Evolutionary conservation across 1,140 invertebrate genomes (phyloP).

Genomic region (Globodera ellingtonae): DNA sequence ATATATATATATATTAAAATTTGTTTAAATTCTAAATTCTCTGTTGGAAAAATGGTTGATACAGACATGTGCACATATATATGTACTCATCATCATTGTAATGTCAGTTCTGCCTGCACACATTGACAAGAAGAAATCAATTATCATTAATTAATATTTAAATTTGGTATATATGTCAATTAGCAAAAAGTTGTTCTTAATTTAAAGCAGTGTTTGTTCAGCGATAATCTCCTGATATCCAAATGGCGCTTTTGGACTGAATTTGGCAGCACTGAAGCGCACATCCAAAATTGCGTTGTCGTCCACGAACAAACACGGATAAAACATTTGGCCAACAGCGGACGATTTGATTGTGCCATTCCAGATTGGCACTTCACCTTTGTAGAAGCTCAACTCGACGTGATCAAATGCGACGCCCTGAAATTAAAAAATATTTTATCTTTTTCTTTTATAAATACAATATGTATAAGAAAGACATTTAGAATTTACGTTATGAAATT

Average conservation of each 20-base stretch:
- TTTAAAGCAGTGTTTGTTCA: conserved; percentile 90
- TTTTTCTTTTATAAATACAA: conserved; percentile 3
- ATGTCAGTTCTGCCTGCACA: too few relatives aligned
- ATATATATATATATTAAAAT: too few relatives aligned
- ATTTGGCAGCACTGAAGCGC: conserved; percentile 78
- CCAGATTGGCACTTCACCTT: conserved; percentile 86
- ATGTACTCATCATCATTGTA: too few relatives aligned
- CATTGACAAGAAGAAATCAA: too few relatives aligned
- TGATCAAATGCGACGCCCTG: conserved; percentile 88
- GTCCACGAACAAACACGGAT: conserved; percentile 91
- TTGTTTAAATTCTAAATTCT: too few relatives aligned
- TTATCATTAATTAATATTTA: too few relatives aligned
- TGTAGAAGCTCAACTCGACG: conserved; percentile 90
- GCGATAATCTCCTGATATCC: conserved; percentile 95
- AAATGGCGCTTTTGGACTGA: conserved; percentile 79
- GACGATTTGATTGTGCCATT: conserved; percentile 79
- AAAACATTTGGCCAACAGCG: conserved; percentile 82
- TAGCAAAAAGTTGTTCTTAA: background rate
- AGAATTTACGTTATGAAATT: too few relatives aligned
- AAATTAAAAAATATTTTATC: conserved; percentile 35
- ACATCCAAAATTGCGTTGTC: conserved; percentile 94
- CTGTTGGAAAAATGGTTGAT: too few relatives aligned
- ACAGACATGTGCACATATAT: too few relatives aligned
- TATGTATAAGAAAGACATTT: too few relatives aligned
- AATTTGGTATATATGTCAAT: too few relatives aligned